Percentiles rank a stretch among this genome's conserved stretches.
These are phyloP conservation scores for Pelochelys cantorii DNA, from an alignment of 2,797 vertebrate species.

Conservation along the genomic window DNA sequence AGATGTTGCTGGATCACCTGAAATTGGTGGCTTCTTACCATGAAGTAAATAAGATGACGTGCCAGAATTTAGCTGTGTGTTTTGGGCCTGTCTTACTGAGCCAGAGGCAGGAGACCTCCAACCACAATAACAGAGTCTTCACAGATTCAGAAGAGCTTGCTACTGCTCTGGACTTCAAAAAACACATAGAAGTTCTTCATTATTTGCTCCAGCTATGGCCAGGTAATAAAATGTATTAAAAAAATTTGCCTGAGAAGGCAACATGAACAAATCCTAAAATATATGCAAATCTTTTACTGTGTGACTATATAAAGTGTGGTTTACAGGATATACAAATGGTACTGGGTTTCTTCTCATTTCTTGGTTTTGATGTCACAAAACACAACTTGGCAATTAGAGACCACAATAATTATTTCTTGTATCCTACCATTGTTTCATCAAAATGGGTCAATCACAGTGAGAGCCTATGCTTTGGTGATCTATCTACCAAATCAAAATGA, in stretches of 20 bases:
- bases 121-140: slow-evolving; percentile 93
- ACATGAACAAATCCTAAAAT: neutral
- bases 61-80: slow-evolving; percentile 98
- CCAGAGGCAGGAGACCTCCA: slow-evolving; percentile 93
- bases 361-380: neutral
- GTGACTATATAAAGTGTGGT: neutral
- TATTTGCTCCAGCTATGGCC: slow-evolving; percentile 98
- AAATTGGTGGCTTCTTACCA: slow-evolving; percentile 96
- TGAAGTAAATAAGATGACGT: slow-evolving; percentile 97
- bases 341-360: neutral
- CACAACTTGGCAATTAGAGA: neutral
- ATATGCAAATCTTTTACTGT: neutral
- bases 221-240: slow-evolving; percentile 81
- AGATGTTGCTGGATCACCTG: slow-evolving; percentile 94
- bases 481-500: neutral
- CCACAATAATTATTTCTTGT: neutral
- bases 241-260: neutral
- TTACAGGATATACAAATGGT: neutral
- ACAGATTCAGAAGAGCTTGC: slow-evolving; percentile 96
- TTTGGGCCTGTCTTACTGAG: slow-evolving; percentile 96
- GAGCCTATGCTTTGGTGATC: neutral
- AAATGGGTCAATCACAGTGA: neutral
- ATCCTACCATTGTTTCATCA: neutral
- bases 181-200: slow-evolving; percentile 98
- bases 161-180: slow-evolving; percentile 97